These are phyloP conservation scores for Hoplodrina ambigua DNA, from an alignment of 2,888 invertebrate genomes.

Conservation along the genomic window DNA sequence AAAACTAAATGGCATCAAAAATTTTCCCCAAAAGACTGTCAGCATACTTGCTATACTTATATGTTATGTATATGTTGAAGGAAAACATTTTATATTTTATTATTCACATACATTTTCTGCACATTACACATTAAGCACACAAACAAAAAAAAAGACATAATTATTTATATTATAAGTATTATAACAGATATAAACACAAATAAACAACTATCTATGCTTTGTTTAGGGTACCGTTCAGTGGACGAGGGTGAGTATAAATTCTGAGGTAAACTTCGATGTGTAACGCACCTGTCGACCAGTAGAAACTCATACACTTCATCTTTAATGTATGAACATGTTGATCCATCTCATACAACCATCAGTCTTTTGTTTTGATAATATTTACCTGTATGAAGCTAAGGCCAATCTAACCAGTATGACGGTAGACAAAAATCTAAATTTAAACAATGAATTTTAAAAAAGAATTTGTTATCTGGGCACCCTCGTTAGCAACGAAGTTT, in stretches of 20 bases:
- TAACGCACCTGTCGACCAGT: conserved; percentile 60
- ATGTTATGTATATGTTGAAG: too few relatives aligned
- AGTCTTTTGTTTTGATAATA: not conserved
- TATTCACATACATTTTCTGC: not conserved
- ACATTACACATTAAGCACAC: conserved; percentile 14
- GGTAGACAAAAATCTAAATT: not conserved
- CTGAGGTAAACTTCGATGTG: conserved; percentile 71
- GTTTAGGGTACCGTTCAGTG: conserved; percentile 83
- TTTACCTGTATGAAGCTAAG: conserved; percentile 2
- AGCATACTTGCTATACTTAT: not conserved
- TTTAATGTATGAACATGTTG: conserved; percentile 54
- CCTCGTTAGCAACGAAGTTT: too few relatives aligned
- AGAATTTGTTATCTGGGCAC: too few relatives aligned
- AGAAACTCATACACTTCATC: conserved; percentile 63
- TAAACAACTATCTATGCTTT: conserved; percentile 68
- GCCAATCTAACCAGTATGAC: conserved; percentile 21
- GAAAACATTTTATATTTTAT: not conserved
- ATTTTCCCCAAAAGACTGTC: too few relatives aligned
- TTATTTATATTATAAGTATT: conserved; percentile 5
- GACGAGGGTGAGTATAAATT: conserved; percentile 84
- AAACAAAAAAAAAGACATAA: not conserved
- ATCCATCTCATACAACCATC: conserved; percentile 54
- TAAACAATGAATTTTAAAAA: not conserved
- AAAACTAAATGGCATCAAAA: too few relatives aligned
- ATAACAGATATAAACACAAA: conserved; percentile 5